Conservation (phyloP, 2,797 vertebrate genomes). For the Epinephelus malabaricus region DNA sequence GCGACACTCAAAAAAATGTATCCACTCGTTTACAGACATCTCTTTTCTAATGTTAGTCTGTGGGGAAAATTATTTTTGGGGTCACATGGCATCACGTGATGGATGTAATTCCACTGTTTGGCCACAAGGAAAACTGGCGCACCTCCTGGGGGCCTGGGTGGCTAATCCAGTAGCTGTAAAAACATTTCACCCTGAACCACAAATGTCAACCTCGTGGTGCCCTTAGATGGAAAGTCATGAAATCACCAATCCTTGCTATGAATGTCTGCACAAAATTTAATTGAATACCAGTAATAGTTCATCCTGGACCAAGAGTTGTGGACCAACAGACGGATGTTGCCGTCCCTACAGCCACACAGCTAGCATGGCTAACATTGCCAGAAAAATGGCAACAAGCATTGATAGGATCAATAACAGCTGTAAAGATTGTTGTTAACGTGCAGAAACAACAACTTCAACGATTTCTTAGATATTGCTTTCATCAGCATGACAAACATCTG, state of each 20-base stretch:
- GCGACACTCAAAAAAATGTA: too few relatives aligned
- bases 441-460: background rate
- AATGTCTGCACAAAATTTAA: background rate
- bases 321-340: background rate
- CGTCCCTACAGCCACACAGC: rapidly evolving
- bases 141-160: too few relatives aligned
- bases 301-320: background rate
- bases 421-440: background rate
- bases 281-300: background rate
- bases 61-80: too few relatives aligned
- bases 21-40: too few relatives aligned
- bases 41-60: too few relatives aligned
- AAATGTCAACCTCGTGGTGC: background rate
- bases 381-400: background rate
- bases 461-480: background rate
- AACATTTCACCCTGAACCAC: background rate
- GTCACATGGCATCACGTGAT: too few relatives aligned
- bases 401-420: too few relatives aligned
- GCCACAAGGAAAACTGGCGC: too few relatives aligned
- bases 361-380: background rate
- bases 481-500: background rate
- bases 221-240: background rate
- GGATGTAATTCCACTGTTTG: too few relatives aligned
- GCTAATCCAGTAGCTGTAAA: background rate
- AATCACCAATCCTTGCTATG: background rate